Evolutionary conservation across 2,797 vertebrate species (phyloP).

Genomic region (Sebastes kiyomatsui): DNA sequence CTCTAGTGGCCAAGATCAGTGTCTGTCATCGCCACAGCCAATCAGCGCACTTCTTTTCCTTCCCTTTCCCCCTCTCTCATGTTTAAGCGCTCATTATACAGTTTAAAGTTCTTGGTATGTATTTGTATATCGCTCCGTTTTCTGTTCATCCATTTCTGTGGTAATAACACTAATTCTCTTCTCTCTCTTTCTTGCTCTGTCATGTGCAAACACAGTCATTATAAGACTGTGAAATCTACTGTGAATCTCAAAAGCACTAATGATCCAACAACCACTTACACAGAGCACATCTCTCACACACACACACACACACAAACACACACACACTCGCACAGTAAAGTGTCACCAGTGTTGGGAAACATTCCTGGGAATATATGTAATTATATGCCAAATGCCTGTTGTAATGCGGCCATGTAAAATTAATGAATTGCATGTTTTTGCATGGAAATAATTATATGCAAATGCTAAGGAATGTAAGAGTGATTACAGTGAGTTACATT

Average conservation of each 20-base stretch:
- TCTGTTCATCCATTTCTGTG: constrained; percentile 27
- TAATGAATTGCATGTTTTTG: constrained; percentile 74
- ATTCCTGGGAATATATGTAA: constrained; percentile 72
- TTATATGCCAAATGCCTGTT: constrained; percentile 68
- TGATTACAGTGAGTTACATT: constrained; percentile 62
- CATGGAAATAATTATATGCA: constrained; percentile 66
- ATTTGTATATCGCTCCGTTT: constrained; percentile 34
- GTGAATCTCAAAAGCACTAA: constrained; percentile 76
- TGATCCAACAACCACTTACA: constrained; percentile 73
- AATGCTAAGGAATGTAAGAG: constrained; percentile 69
- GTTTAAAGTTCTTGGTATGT: constrained; percentile 25
- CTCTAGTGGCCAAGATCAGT: constrained; percentile 36
- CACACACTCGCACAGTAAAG: constrained; percentile 31
- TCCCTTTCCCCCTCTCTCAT: not conserved
- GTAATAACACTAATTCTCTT: constrained; percentile 53
- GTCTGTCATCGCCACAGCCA: constrained; percentile 35
- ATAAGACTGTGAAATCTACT: constrained; percentile 73
- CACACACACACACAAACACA: not conserved
- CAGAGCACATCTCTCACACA: constrained; percentile 39
- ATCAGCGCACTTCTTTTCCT: not conserved
- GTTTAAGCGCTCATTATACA: constrained; percentile 20
- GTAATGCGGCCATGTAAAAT: constrained; percentile 69
- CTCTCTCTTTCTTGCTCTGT: constrained; percentile 44
- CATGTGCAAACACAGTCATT: constrained; percentile 76
- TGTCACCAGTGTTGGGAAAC: constrained; percentile 68